Base-by-base conservation (phyloP, 2,797 vertebrate species). In the Chaenodraco wilsoni region DNA sequence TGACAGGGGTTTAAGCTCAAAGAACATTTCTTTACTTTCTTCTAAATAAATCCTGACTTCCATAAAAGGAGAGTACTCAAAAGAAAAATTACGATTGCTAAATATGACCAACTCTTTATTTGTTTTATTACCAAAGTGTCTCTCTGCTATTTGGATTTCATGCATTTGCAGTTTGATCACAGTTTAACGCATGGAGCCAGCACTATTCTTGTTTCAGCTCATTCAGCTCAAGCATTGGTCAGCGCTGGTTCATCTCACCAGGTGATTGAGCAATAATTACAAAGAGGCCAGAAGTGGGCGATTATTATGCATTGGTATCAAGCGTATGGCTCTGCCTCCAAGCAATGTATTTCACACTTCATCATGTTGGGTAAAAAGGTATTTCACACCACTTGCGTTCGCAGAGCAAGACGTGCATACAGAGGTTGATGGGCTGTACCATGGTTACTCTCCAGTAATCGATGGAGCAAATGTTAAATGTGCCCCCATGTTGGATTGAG, bases 311-410 rank as follows among this genome's bases (percentile, higher is more conserved):
- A 93, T 89, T 88, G 91, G 83, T 80, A 82, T 90, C 79, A 43
- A 75, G 86, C 85, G 83, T 78, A 74, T 55, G 83, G 77, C 88
- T 90, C 85, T 77, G 84, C 73, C 87, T 64, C 83, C 41, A 21
- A 76, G 88, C 87, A 76, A 81, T 79, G 87, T 88, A 93, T 92
- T 93, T 92, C 91, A 93, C 89, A 89, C 90, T 88, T 89, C 89
- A 91, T 93, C 87, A 89, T 87, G 83, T 89, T 51, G 56, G 84
- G 63, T 88, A 85, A 86, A 90, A 78, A 85, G 84, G 87, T 83
- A 89, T 92, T 92, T 92, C 91, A 91, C 92, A 87, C 87, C 87
- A 87, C 87, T 89, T 91, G 87, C 82, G 77, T 85, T 80, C 59
- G 84, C 81, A 74, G 84, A 78, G 83, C 74, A 82, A 84, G 84